A percentile compares a stretch with the other conserved stretches of the same genome.
These are phyloP conservation scores for Mongoloraphidia duomilia DNA, from an alignment of 2,888 invertebrate genomes.

Conservation along the genomic window DNA sequence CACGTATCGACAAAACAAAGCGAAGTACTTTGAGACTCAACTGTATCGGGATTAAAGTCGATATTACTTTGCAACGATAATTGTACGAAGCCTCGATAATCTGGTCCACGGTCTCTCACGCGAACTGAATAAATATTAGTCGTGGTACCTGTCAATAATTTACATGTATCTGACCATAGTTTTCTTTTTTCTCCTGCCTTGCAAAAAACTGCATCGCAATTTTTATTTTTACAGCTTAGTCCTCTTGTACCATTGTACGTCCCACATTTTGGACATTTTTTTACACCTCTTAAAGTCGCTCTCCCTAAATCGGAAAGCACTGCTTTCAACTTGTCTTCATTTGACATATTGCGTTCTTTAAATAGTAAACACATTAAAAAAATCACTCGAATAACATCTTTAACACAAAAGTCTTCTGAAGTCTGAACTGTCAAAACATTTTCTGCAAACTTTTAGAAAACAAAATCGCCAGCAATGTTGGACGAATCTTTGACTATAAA, in stretches of 20 bases:
- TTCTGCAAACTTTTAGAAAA: neutral
- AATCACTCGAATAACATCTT: too few species aligned
- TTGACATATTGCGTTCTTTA: conserved; percentile 1
- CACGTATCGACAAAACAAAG: conserved; percentile 44
- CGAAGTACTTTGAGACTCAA: conserved; percentile 25
- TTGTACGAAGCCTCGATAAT: conserved; percentile 61
- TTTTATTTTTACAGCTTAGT: conserved; percentile 55
- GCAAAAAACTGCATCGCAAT: conserved; percentile 51
- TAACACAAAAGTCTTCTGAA: too few species aligned
- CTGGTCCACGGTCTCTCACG: conserved; percentile 50
- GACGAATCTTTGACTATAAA: too few species aligned
- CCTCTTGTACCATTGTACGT: conserved; percentile 62
- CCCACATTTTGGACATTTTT: conserved; percentile 62
- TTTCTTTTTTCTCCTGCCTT: conserved; percentile 39
- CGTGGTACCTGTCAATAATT: conserved; percentile 44
- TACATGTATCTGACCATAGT: conserved; percentile 46
- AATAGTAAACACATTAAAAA: too few species aligned
- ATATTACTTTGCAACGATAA: conserved; percentile 24
- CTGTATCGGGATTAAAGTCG: conserved; percentile 25
- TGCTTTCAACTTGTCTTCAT: conserved; percentile 1
- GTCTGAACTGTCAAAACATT: neutral
- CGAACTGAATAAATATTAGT: conserved; percentile 53
- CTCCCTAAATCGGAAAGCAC: conserved; percentile 23
- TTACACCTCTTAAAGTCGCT: conserved; percentile 53
- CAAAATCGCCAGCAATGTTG: too few species aligned